These are phyloP conservation scores for Epicauta chinensis DNA, from an alignment of 1,140 invertebrate species.

Conservation along the genomic window DNA sequence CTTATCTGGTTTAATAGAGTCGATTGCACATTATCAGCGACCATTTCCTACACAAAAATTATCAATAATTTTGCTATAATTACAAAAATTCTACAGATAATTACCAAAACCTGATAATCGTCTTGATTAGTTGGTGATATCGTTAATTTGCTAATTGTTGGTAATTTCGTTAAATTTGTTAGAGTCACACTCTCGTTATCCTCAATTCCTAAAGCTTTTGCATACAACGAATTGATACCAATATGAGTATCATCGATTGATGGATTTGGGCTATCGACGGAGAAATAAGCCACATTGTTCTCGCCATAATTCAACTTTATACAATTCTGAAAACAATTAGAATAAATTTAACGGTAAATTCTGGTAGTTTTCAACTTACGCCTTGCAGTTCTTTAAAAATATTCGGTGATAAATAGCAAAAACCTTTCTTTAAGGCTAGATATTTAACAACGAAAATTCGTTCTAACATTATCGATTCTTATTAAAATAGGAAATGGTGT, in stretches of 20 bases:
- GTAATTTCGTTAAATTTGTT: constrained; percentile 21
- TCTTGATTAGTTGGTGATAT: constrained; percentile 28
- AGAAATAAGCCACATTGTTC: constrained; percentile 31
- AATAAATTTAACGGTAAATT: constrained; percentile 1
- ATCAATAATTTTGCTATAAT: too few relatives aligned
- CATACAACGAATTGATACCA: constrained; percentile 35
- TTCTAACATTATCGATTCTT: constrained; percentile 38
- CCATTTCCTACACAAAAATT: constrained; percentile 53
- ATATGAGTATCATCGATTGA: constrained; percentile 30
- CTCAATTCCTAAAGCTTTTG: constrained; percentile 30
- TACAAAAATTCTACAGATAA: constrained; percentile 5
- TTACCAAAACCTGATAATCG: constrained; percentile 39
- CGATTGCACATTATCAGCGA: constrained; percentile 48
- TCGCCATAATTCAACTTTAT: constrained; percentile 28
- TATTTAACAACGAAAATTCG: constrained; percentile 35
- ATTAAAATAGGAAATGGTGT: neutral
- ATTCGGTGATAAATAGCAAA: constrained; percentile 28
- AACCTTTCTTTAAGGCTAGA: constrained; percentile 35
- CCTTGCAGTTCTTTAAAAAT: constrained; percentile 16
- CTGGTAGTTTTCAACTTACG: constrained; percentile 21
- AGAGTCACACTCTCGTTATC: constrained; percentile 30
- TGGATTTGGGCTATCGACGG: constrained; percentile 19
- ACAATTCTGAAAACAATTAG: constrained; percentile 26
- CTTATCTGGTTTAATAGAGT: constrained; percentile 50
- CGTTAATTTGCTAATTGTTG: constrained; percentile 30